These are phyloP conservation scores for Anhinga rufa DNA, from an alignment of 2,113 vertebrate genomes.

Conservation along the genomic window DNA sequence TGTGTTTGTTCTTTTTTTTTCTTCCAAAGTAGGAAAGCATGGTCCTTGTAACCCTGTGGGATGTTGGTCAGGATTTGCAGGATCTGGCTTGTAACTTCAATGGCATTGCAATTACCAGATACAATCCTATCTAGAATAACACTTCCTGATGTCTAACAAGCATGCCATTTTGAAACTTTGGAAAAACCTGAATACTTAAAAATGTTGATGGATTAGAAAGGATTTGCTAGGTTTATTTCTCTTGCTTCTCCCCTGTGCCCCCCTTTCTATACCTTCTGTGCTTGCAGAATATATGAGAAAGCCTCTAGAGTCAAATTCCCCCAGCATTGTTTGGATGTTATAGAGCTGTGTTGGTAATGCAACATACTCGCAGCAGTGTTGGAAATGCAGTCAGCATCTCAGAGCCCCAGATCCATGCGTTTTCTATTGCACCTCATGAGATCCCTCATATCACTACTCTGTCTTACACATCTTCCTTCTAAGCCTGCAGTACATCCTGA, in stretches of 20 bases:
- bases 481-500: not conserved
- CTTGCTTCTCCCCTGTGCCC: not conserved
- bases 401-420: not conserved
- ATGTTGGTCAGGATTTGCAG: not conserved
- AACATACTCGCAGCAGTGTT: not conserved
- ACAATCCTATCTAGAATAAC: not conserved
- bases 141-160: not conserved
- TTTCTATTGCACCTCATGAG: not conserved
- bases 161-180: not conserved
- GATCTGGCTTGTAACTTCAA: not conserved
- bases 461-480: not conserved
- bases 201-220: not conserved
- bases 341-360: not conserved
- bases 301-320: not conserved
- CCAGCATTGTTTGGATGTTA: not conserved
- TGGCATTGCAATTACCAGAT: not conserved
- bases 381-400: not conserved
- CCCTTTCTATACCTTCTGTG: not conserved
- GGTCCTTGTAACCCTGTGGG: not conserved
- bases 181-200: not conserved
- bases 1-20: not conserved
- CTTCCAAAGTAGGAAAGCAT: not conserved
- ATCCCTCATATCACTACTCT: not conserved
- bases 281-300: not conserved
- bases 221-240: not conserved